A percentile compares a stretch with the other conserved stretches of the same genome.
phyloP scores from a whole-genome alignment of 2,113 vertebrate species.

The Pteropus alecto region DNA sequence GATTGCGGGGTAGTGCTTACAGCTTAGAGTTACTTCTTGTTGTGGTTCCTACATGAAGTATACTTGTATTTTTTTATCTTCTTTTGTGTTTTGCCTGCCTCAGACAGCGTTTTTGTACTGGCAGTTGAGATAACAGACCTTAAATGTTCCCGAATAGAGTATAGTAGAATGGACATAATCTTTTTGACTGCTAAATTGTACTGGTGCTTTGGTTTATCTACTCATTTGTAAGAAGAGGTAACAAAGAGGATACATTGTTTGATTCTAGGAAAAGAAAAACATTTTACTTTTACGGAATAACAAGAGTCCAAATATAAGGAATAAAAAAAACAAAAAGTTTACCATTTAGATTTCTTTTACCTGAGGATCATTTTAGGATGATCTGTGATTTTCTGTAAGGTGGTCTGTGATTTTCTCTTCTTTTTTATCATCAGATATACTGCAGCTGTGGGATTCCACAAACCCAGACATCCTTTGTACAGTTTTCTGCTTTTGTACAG shows the following conservation, averaged over 20 bases:
- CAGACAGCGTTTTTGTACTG: slow-evolving; percentile 28
- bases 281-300: background rate
- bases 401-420: background rate
- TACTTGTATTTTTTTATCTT: slow-evolving; percentile 46
- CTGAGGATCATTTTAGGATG: background rate
- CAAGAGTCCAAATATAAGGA: background rate
- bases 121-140: slow-evolving; percentile 51
- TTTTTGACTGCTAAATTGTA: slow-evolving; percentile 56
- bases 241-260: background rate
- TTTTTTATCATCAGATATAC: background rate
- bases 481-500: background rate
- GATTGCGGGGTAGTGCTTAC: slow-evolving; percentile 50
- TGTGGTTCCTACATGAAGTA: background rate
- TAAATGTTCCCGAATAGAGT: slow-evolving; percentile 63
- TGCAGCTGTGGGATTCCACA: background rate
- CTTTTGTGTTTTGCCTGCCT: slow-evolving; percentile 52
- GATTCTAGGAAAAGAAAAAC: background rate
- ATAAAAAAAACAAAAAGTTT: background rate
- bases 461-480: background rate
- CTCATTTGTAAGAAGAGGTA: background rate
- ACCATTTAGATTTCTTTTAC: background rate
- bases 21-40: slow-evolving; percentile 23
- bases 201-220: background rate
- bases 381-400: background rate
- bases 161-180: slow-evolving; percentile 52